Evolutionary conservation across 1,140 invertebrate species (phyloP).

Genomic region (Nephotettix cincticeps): DNA sequence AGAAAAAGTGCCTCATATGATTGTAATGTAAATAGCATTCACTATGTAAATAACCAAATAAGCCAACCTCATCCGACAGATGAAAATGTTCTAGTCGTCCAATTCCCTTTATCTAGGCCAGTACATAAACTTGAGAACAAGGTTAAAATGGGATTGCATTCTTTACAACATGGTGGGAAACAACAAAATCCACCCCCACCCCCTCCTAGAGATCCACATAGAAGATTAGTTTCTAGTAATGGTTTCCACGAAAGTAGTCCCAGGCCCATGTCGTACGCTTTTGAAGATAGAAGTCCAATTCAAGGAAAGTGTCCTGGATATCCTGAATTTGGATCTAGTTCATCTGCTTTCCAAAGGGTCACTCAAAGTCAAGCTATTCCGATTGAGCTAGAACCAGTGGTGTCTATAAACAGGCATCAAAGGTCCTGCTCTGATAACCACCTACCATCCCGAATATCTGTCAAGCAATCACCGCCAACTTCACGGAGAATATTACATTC

Average conservation of each 20-base stretch:
- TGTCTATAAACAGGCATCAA: constrained; percentile 11
- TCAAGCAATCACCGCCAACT: constrained; percentile 2
- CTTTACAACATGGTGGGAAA: constrained; percentile 29
- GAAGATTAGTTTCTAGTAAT: constrained; percentile 51
- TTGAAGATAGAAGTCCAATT: constrained; percentile 43
- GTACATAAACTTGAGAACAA: background rate
- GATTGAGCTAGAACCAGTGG: no score
- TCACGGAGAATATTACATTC: background rate
- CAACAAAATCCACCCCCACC: constrained; percentile 61
- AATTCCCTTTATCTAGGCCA: constrained; percentile 19
- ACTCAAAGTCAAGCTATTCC: background rate
- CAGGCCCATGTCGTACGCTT: constrained; percentile 54
- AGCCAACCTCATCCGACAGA: constrained; percentile 7
- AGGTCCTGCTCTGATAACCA: constrained; percentile 17
- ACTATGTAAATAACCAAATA: background rate
- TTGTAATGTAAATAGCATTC: constrained; percentile 33
- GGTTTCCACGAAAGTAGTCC: constrained; percentile 42
- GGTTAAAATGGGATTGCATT: background rate
- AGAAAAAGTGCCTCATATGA: constrained; percentile 40
- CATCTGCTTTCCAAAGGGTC: background rate
- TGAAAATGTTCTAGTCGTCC: constrained; percentile 8
- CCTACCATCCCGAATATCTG: background rate
- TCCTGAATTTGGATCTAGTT: constrained; percentile 4
- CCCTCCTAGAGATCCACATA: constrained; percentile 65
- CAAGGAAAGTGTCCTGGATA: constrained; percentile 3